Evolutionary conservation across 2,888 invertebrate genomes (phyloP).

Genomic region (Tanypteryx hageni): DNA sequence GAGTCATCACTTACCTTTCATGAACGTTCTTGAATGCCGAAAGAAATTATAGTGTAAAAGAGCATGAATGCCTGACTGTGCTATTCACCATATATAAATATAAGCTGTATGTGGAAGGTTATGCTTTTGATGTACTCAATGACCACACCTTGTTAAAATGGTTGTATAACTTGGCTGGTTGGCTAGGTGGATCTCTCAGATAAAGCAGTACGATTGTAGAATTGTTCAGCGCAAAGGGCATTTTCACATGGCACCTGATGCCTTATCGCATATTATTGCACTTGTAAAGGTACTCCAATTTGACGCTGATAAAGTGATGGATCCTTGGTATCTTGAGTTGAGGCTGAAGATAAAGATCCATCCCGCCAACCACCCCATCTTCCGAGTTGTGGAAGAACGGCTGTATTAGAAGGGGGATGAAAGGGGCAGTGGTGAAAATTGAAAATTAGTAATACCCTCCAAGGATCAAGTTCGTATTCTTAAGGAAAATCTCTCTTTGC

Average conservation of each 20-base stretch:
- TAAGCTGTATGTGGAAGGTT: conserved; percentile 58
- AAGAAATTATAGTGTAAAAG: conserved; percentile 62
- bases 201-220: conserved; percentile 71
- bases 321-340: background rate
- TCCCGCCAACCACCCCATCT: background rate
- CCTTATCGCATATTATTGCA: conserved; percentile 68
- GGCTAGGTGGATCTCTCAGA: conserved; percentile 54
- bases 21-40: conserved; percentile 65
- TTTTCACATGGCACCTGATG: conserved; percentile 71
- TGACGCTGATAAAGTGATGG: background rate
- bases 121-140: conserved; percentile 44
- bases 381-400: background rate
- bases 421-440: too few relatives aligned
- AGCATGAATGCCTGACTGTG: conserved; percentile 65
- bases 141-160: conserved; percentile 64
- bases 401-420: too few relatives aligned
- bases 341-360: background rate
- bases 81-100: conserved; percentile 50
- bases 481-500: background rate
- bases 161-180: conserved; percentile 53
- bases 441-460: too few relatives aligned
- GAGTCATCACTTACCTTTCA: conserved; percentile 63
- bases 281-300: conserved; percentile 28
- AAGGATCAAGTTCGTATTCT: too few relatives aligned
- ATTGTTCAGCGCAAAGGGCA: conserved; percentile 70